Base-by-base conservation (phyloP, 2,113 vertebrate species). In the Amphilophus citrinellus region DNA sequence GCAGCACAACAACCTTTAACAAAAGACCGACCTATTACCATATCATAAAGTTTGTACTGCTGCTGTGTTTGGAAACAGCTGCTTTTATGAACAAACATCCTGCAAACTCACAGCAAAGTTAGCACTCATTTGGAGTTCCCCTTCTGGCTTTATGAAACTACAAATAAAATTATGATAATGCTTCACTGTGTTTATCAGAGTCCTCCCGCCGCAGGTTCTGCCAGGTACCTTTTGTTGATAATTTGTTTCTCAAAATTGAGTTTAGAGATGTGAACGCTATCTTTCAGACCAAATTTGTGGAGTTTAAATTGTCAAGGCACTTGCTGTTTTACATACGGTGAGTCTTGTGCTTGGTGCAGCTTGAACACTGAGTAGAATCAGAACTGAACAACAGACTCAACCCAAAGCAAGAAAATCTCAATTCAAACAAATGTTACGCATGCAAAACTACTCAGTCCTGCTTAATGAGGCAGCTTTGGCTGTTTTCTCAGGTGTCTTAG, bases 341-440 rank as follows among this genome's bases (percentile, higher is more conserved):
- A 39, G 8, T 3, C 37, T 17, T 32, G 66, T n/a, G 47, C 27
- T 73, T 27, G 0, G 65, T 24, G 66, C 20, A 7, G 73, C 56
- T 84, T 47, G 35, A 79, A 62, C 61, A 50, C 30, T 14, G 2
- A 24, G 59, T n/a, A 30, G 39, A 73, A 42, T 77, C 17, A 47
- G 32, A 18, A 20, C 1, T 61, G 15, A 85, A 57, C 7, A 62
- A 78, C 77, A 79, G 18, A 57, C 73, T 5, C 24, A 22, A 65
- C 15, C 61, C n/a, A 0, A 22, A 42, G 22, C 50, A 77, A 87
- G 65, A 39, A 79, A 61, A 47, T 76, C 88, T 83, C 75, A 32
- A 58, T 57, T 27, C 77, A 84, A 76, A 90, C 88, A 2, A 87
- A 88, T 83, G 79, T 76, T 83, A 35, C 7, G 35, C 35, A 35